Evolutionary conservation across 2,797 vertebrate genomes (phyloP).

Genomic region (Phrynocephalus guinanensis): DNA sequence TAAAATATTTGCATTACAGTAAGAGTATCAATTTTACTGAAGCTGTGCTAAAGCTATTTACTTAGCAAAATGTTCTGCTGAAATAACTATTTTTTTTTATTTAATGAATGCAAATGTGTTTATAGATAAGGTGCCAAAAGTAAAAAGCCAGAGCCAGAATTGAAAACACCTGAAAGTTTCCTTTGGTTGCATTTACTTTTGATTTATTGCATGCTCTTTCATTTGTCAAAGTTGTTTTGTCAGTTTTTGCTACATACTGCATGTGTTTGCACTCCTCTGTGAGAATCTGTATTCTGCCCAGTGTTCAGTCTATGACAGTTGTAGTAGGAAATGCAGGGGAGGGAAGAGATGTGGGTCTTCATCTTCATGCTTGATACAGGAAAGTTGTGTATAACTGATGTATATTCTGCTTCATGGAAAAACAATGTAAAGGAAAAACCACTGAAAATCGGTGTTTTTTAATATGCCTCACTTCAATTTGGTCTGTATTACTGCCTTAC

Average conservation of each 20-base stretch:
- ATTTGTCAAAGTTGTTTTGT: neutral
- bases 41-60: neutral
- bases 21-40: neutral
- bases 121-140: neutral
- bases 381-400: neutral
- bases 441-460: no score
- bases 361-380: neutral
- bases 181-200: constrained; percentile 8
- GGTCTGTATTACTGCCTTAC: neutral
- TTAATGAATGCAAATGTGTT: neutral
- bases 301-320: neutral
- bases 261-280: neutral
- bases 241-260: constrained; percentile 1
- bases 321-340: no score
- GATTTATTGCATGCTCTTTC: constrained; percentile 10
- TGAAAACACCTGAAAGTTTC: neutral
- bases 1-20: constrained; percentile 1
- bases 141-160: neutral
- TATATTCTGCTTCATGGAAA: neutral
- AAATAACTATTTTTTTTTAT: constrained; percentile 1
- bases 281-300: neutral
- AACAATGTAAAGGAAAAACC: neutral
- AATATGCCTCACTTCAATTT: no score
- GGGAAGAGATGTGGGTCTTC: neutral
- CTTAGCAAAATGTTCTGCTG: neutral